Base-by-base conservation (phyloP, 2,797 vertebrate species). In the Cossypha polioptera region DNA sequence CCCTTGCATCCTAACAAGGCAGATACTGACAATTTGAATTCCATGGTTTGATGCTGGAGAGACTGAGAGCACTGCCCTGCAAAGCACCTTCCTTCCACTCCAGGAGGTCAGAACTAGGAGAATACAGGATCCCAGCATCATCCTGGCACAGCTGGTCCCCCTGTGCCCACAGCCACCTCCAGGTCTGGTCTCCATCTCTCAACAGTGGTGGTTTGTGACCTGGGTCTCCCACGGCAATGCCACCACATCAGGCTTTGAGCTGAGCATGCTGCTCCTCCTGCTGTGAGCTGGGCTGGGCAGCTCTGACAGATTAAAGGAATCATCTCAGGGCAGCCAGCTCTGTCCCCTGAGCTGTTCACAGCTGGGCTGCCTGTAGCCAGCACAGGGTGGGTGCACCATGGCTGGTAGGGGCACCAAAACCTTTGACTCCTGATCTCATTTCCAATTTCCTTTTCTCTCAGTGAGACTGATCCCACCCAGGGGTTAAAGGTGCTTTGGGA, bases 1-100 rank as follows among this genome's bases (percentile, higher is more conserved):
- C 93, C 96, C 91, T 97, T 94, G 85, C 31, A 66, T 77, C 65
- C 97, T 75, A 43, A 57, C 43, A 38, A n/a, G 47, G 45, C 47
- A 29, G 55, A 63, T 75, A 59, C 65, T 88, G 93, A 95, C 77
- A 86, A 31, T 69, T 77, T 65, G 61, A 68, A 62, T 76, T 33
- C 45, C 26, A 2, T 2, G 16, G 33, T 43, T 69, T n/a, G 48
- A 8, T 76, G 25, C 42, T 40, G 82, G 63, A 42, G 84, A 43
- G 38, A 38, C 40, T 9, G 38, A 57, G 40, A 91, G 65, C 84
- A 78, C 48, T 2, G 1, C 51, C 18, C 61, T 45, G 73, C 3
- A 2, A 15, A 86, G 21, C 73, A 35, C 43, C 58, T 50, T 66
- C 47, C 53, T 51, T 55, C 57, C 14, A 1, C 20, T 74, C 10